These are phyloP conservation scores for Anarrhichthys ocellatus DNA, from an alignment of 2,113 vertebrate species.

Conservation along the genomic window DNA sequence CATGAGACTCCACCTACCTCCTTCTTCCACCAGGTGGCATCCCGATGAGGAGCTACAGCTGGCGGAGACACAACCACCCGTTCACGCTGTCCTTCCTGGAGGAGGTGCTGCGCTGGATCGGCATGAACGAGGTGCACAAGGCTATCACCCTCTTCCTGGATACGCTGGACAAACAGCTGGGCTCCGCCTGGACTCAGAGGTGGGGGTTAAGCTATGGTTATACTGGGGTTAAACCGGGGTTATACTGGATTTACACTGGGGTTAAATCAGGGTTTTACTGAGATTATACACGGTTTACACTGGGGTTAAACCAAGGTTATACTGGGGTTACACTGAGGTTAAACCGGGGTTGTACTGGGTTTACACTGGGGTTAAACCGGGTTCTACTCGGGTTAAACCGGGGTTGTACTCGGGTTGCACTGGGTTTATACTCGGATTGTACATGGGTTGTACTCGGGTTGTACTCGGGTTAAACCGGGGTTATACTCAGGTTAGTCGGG, in stretches of 20 bases:
- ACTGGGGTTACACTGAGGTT: too few relatives aligned
- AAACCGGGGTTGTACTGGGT: too few relatives aligned
- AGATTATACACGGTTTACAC: background rate
- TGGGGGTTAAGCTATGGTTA: background rate
- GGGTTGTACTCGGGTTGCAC: background rate
- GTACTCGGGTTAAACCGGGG: background rate
- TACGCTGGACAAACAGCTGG: conserved; percentile 78
- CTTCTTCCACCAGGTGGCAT: conserved; percentile 70
- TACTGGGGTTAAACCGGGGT: background rate
- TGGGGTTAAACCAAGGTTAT: background rate
- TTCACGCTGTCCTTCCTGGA: conserved; percentile 89
- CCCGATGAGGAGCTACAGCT: conserved; percentile 81
- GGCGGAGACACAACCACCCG: conserved; percentile 85
- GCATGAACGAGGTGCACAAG: conserved; percentile 93
- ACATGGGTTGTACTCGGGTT: background rate
- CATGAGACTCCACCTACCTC: background rate
- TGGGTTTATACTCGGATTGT: background rate
- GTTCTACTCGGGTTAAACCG: background rate
- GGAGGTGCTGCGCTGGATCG: conserved; percentile 88
- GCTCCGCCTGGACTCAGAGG: conserved; percentile 79
- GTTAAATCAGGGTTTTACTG: background rate
- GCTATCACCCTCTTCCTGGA: conserved; percentile 89
- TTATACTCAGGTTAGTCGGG: background rate
- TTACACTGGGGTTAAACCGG: background rate
- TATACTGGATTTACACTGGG: background rate